Evolutionary conservation across 53 echinoderm and acorn worm species (phyloP).

Genomic region (Glandiceps talaboti): DNA sequence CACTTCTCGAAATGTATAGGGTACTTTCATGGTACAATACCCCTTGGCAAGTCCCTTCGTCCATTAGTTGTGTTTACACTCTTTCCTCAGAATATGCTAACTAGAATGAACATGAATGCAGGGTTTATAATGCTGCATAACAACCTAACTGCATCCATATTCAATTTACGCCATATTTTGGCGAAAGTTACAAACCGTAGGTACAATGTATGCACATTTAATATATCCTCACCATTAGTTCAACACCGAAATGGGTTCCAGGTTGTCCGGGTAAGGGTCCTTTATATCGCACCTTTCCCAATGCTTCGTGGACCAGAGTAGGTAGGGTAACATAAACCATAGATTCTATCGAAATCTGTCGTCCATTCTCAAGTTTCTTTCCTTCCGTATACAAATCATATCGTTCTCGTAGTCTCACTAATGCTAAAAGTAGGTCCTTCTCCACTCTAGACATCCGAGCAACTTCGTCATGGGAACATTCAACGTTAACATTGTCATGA

Average conservation of each 20-base stretch:
- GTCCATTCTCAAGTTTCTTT: not conserved
- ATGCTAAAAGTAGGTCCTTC: conserved; percentile 22
- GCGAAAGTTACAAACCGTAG: too few relatives aligned
- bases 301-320: not conserved
- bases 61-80: too few relatives aligned
- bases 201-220: too few relatives aligned
- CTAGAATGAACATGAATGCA: too few relatives aligned
- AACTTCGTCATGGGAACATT: conserved; percentile 16
- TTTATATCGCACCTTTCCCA: conserved; percentile 15
- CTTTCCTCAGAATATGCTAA: too few relatives aligned
- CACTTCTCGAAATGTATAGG: too few relatives aligned
- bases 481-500: not conserved
- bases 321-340: not conserved
- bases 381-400: not conserved
- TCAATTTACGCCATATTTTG: too few relatives aligned
- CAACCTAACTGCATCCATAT: too few relatives aligned
- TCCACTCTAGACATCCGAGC: conserved; percentile 11
- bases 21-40: too few relatives aligned
- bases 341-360: not conserved
- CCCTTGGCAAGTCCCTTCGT: too few relatives aligned
- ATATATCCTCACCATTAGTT: conserved; percentile 32
- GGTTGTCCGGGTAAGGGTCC: conserved; percentile 3
- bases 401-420: not conserved
- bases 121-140: too few relatives aligned
- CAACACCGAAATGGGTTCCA: conserved; percentile 33